These are phyloP conservation scores for Philereme transversata DNA, from an alignment of 2,888 invertebrate species.

Conservation along the genomic window DNA sequence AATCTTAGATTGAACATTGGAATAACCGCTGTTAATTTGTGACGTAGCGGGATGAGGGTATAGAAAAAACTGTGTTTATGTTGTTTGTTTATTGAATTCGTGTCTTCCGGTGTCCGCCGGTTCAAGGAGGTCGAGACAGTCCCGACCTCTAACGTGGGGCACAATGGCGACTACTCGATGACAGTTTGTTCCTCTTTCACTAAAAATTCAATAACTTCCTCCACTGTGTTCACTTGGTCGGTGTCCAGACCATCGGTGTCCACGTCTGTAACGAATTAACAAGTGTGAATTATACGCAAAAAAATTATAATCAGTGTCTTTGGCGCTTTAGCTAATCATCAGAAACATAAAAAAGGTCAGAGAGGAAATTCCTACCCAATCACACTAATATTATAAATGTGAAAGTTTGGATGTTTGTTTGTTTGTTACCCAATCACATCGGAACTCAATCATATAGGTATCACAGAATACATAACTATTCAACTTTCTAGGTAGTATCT, in stretches of 20 bases:
- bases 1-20: conserved; percentile 70
- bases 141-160: conserved; percentile 62
- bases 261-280: conserved; percentile 86
- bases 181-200: conserved; percentile 96
- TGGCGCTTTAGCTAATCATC: too few species aligned
- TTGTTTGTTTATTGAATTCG: conserved; percentile 52
- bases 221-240: conserved; percentile 93
- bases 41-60: conserved; percentile 56
- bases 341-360: too few species aligned
- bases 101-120: conserved; percentile 40
- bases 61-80: conserved; percentile 57
- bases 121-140: conserved; percentile 54
- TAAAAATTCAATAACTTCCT: conserved; percentile 98
- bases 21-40: conserved; percentile 41
- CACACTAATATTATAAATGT: too few species aligned
- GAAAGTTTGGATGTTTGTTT: too few species aligned
- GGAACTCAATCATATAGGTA: too few species aligned
- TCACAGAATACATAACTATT: too few species aligned
- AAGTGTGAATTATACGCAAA: neutral
- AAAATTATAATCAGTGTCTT: too few species aligned
- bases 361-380: too few species aligned
- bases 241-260: conserved; percentile 97
- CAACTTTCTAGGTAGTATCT: too few species aligned
- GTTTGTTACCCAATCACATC: too few species aligned
- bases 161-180: conserved; percentile 87